Percentiles rank a stretch among this genome's conserved stretches.
Conservation (phyloP, 35 echinoderm and acorn worm species). For the Apostichopus parvimensis region DNA sequence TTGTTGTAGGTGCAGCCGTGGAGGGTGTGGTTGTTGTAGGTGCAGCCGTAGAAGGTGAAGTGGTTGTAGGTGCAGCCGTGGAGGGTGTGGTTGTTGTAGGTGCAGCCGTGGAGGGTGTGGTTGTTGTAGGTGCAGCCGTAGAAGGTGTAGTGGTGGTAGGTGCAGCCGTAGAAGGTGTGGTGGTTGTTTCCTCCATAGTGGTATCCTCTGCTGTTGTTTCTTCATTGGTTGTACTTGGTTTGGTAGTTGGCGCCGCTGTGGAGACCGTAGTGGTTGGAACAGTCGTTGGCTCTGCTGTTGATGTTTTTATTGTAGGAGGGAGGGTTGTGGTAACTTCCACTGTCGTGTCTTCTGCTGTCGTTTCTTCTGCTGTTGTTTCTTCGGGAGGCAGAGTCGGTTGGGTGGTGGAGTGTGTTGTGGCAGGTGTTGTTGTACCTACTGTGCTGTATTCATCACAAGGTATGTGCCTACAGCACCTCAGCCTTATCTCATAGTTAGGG, state of each 20-base stretch:
- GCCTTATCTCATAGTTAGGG: constrained; percentile 38
- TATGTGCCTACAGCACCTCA: constrained; percentile 37
- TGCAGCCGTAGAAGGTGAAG: neutral
- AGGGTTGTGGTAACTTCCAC: neutral
- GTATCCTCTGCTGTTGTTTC: neutral
- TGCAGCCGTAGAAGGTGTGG: neutral
- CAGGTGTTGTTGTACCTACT: neutral
- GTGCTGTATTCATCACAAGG: constrained; percentile 35
- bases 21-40: constrained; percentile 1
- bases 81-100: neutral
- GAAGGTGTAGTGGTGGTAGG: neutral
- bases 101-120: neutral
- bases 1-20: neutral
- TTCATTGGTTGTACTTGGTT: neutral
- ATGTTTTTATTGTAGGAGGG: neutral
- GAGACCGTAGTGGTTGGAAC: neutral
- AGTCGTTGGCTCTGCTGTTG: constrained; percentile 3
- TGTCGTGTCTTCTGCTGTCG: neutral
- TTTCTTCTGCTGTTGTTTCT: neutral
- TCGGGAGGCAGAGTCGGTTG: neutral
- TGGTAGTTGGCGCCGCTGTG: constrained; percentile 20
- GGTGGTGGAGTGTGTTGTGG: neutral
- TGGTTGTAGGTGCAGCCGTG: constrained; percentile 1
- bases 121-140: neutral
- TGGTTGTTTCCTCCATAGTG: neutral